Conservation (phyloP, 1,140 invertebrate species). For the Drosophila simulans region DNA sequence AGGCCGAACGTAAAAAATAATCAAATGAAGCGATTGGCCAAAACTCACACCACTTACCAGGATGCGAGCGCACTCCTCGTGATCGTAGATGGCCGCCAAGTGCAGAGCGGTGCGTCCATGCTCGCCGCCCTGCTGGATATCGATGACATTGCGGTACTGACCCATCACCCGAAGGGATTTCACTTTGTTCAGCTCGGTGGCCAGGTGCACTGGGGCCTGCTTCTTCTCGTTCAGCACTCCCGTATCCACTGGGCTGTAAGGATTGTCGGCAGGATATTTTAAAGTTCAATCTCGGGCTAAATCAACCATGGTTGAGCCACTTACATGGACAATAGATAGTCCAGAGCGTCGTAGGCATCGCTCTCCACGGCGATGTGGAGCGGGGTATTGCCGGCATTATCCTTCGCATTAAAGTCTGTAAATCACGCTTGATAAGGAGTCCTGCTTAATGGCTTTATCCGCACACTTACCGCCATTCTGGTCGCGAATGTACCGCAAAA, state of each 20-base stretch:
- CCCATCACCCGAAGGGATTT: constrained; percentile 89
- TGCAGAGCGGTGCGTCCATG: constrained; percentile 92
- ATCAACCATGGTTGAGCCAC: constrained; percentile 62
- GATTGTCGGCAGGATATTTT: not conserved
- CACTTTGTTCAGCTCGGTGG: constrained; percentile 90
- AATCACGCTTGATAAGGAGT: constrained; percentile 35
- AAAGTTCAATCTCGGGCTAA: not conserved
- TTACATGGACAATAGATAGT: constrained; percentile 90
- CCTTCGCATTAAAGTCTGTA: constrained; percentile 90
- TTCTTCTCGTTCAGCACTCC: constrained; percentile 90
- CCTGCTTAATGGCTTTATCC: not conserved
- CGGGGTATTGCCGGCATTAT: constrained; percentile 92
- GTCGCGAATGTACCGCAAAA: constrained; percentile 90
- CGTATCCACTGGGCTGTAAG: constrained; percentile 88
- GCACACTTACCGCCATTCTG: constrained; percentile 88
- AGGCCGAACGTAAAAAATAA: constrained; percentile 39
- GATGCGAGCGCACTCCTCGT: constrained; percentile 91
- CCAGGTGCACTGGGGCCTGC: constrained; percentile 91
- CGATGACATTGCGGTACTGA: constrained; percentile 88
- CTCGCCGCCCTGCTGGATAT: constrained; percentile 90
- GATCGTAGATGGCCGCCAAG: constrained; percentile 92
- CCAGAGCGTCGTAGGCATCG: constrained; percentile 89
- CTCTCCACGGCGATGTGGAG: constrained; percentile 92
- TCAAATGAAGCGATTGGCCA: constrained; percentile 45
- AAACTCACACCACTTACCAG: constrained; percentile 87